phyloP scores from a whole-genome alignment of 2,888 invertebrate species.

The Acanthococcus lagerstroemiae region DNA sequence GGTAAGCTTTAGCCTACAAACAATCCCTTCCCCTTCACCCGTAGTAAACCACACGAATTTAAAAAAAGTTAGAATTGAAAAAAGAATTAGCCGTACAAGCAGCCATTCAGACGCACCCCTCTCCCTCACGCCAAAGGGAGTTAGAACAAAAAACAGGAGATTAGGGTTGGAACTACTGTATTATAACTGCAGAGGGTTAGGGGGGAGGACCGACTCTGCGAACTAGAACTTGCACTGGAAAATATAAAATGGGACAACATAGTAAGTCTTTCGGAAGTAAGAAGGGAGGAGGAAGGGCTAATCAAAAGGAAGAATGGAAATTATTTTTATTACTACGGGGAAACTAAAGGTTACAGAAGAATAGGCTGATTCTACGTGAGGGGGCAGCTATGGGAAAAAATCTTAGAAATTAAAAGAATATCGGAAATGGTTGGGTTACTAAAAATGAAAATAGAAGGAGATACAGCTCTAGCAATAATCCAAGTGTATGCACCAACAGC shows the following conservation, averaged over 20 bases:
- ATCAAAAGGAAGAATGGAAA: not conserved
- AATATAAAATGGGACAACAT: no score
- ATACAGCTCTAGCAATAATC: not conserved
- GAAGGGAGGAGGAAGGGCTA: not conserved
- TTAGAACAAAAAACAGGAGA: not conserved
- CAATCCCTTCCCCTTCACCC: no score
- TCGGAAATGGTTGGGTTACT: not conserved
- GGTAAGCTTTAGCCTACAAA: no score
- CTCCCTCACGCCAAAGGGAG: no score
- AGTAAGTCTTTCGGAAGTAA: not conserved
- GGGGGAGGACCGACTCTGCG: not conserved
- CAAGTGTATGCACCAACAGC: not conserved
- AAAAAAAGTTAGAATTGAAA: no score
- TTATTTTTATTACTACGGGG: not conserved
- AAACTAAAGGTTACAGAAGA: not conserved
- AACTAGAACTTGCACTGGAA: no score
- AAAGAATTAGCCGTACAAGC: no score
- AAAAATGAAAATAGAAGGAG: not conserved
- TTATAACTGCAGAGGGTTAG: not conserved
- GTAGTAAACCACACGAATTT: no score
- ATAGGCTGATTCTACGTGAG: not conserved
- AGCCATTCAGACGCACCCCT: no score
- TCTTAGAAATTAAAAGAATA: not conserved
- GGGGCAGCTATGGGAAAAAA: not conserved
- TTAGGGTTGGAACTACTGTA: not conserved